A percentile compares a stretch with the other conserved stretches of the same genome.
These are phyloP conservation scores for Rhinatrema bivittatum DNA, from an alignment of 2,797 vertebrate genomes.

Conservation along the genomic window DNA sequence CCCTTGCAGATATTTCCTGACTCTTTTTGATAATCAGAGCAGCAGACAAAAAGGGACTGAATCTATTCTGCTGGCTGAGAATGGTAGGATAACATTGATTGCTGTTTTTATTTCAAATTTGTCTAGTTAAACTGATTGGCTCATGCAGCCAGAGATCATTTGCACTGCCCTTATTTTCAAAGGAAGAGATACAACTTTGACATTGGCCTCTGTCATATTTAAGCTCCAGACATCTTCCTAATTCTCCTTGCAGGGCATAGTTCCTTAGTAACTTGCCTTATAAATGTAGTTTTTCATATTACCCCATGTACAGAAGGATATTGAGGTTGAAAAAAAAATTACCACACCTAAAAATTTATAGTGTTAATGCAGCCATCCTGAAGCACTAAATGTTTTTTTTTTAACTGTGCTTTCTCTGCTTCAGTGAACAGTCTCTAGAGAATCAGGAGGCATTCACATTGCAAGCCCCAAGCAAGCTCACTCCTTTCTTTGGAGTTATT, in stretches of 20 bases:
- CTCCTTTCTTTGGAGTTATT: conserved; percentile 40
- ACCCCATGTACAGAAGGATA: not conserved
- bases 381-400: conserved; percentile 48
- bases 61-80: too few relatives aligned
- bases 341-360: conserved; percentile 23
- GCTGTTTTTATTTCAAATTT: conserved; percentile 6
- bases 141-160: conserved; percentile 1
- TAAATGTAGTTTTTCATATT: not conserved
- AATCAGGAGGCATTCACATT: conserved; percentile 37
- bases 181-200: conserved; percentile 15
- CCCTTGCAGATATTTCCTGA: too few relatives aligned
- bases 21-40: too few relatives aligned
- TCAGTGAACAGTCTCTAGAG: conserved; percentile 43
- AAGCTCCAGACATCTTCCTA: not conserved
- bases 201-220: conserved; percentile 14
- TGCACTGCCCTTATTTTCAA: conserved; percentile 19
- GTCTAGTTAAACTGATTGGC: conserved; percentile 11
- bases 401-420: conserved; percentile 55
- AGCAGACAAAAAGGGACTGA: too few relatives aligned
- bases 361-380: conserved; percentile 38
- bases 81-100: not conserved
- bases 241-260: not conserved
- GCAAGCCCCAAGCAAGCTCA: conserved; percentile 15
- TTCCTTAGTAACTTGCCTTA: not conserved
- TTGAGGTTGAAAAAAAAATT: not conserved